A percentile compares a stretch with the other conserved stretches of the same genome.
These are phyloP conservation scores for Drosophila repletoides DNA, from an alignment of 1,140 invertebrate species.

Conservation along the genomic window DNA sequence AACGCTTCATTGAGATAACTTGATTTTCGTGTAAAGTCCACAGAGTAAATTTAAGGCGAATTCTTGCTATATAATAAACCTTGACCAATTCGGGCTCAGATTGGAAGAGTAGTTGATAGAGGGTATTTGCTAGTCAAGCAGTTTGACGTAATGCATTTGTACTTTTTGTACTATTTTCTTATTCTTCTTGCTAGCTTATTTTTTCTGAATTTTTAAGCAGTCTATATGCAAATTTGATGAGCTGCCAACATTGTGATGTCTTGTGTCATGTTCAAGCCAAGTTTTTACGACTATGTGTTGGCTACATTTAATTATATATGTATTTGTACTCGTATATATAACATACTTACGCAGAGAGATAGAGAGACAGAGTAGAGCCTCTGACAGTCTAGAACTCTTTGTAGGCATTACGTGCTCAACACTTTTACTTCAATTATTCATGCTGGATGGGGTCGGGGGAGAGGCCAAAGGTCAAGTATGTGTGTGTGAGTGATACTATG, in stretches of 20 bases:
- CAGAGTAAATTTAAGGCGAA: too few relatives aligned
- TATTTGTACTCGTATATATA: neutral
- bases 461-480: slow-evolving; percentile 36
- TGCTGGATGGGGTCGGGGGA: neutral
- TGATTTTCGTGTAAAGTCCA: too few relatives aligned
- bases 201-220: slow-evolving; percentile 37
- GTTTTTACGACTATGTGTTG: slow-evolving; percentile 31
- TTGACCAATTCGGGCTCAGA: too few relatives aligned
- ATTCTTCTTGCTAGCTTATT: slow-evolving; percentile 1
- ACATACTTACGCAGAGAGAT: neutral
- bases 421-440: slow-evolving; percentile 51
- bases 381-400: slow-evolving; percentile 32
- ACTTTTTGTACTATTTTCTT: neutral
- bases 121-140: neutral
- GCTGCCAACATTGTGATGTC: slow-evolving; percentile 38
- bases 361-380: neutral
- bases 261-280: slow-evolving; percentile 38
- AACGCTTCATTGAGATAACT: too few relatives aligned
- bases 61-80: too few relatives aligned
- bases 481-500: slow-evolving; percentile 26
- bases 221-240: slow-evolving; percentile 50
- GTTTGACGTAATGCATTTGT: neutral
- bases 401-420: slow-evolving; percentile 45
- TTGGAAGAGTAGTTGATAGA: too few relatives aligned
- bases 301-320: neutral